Conservation (phyloP, 2,797 vertebrate species). For the Anas flavirostris region DNA sequence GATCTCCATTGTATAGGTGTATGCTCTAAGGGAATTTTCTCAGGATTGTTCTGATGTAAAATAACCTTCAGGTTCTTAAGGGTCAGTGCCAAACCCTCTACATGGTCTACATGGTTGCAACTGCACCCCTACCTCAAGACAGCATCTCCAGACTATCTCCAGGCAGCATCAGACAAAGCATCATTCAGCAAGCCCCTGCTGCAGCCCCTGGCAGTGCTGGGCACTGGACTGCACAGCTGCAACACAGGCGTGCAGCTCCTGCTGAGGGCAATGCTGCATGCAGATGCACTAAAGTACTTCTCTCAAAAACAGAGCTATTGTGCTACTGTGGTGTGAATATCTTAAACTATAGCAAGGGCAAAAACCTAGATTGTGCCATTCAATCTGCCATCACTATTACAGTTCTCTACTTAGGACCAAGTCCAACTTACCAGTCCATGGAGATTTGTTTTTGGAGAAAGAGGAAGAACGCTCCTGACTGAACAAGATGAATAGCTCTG, state of each 20-base stretch:
- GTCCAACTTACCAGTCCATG: not conserved
- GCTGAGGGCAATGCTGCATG: not conserved
- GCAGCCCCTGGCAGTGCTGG: not conserved
- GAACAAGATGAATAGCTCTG: not conserved
- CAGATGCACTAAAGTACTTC: not conserved
- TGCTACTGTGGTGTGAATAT: not conserved
- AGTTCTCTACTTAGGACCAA: not conserved
- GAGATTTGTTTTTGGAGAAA: not conserved
- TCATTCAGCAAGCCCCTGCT: not conserved
- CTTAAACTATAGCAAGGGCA: not conserved
- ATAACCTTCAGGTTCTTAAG: not conserved
- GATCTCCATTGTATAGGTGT: not conserved
- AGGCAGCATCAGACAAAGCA: not conserved
- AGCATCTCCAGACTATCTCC: not conserved
- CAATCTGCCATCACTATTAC: not conserved
- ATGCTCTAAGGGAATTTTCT: not conserved
- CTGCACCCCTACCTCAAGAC: fast-evolving
- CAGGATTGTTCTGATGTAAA: not conserved
- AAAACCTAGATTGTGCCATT: not conserved
- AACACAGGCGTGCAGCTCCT: not conserved
- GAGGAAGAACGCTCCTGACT: not conserved
- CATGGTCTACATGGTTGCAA: not conserved
- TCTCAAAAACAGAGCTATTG: not conserved
- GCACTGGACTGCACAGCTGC: not conserved
- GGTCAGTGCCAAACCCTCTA: not conserved